Evolutionary conservation across 1,140 invertebrate genomes (phyloP).

Genomic region (Zaprionus davidi): DNA sequence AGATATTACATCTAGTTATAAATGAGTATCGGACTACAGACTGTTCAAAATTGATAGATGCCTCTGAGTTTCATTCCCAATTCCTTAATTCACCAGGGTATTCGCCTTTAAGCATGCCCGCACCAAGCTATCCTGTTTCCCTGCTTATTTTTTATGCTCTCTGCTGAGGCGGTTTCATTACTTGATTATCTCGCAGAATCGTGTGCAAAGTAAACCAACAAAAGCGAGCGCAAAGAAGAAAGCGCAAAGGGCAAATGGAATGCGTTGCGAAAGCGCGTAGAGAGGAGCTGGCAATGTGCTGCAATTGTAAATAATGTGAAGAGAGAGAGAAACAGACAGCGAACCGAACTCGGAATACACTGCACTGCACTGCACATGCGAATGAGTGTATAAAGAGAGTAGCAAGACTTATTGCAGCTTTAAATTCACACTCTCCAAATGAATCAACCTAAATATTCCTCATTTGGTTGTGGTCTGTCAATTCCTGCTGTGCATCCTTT

Average conservation of each 20-base stretch:
- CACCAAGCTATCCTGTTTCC: background rate
- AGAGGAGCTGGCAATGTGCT: constrained; percentile 33
- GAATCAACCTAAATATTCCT: background rate
- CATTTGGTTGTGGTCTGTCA: background rate
- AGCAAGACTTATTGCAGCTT: background rate
- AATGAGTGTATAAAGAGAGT: background rate
- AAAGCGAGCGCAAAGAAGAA: constrained; percentile 31
- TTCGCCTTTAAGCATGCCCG: background rate
- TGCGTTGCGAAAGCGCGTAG: constrained; percentile 40
- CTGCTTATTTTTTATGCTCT: constrained; percentile 26
- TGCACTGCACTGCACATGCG: background rate
- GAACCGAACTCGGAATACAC: background rate
- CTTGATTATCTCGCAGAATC: constrained; percentile 59
- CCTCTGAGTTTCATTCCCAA: background rate
- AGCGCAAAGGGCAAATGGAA: constrained; percentile 39
- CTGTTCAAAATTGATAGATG: background rate
- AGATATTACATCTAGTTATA: too few species aligned
- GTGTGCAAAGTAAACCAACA: constrained; percentile 22
- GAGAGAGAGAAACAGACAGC: constrained; percentile 1
- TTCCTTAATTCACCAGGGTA: background rate
- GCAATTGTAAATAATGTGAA: constrained; percentile 48
- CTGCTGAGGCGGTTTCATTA: constrained; percentile 56
- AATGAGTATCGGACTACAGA: background rate
- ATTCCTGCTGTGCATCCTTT: background rate
- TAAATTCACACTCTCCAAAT: background rate